Evolutionary conservation across 1,140 invertebrate species (phyloP).

Genomic region (Drosophila guanche): DNA sequence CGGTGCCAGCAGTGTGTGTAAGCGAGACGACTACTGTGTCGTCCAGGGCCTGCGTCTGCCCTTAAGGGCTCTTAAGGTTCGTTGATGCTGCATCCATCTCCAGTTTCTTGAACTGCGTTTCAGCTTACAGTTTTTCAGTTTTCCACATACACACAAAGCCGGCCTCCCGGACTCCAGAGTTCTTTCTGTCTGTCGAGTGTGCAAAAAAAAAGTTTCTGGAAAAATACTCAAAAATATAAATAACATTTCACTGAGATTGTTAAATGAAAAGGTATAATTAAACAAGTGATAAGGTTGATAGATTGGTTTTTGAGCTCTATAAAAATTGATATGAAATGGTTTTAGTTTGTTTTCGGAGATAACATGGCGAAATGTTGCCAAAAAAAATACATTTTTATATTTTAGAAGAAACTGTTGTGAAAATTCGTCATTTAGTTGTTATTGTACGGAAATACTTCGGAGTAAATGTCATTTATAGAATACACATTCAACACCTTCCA

Average conservation of each 20-base stretch:
- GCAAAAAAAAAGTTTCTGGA: slow-evolving; percentile 27
- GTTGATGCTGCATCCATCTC: slow-evolving; percentile 54
- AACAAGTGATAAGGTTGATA: slow-evolving; percentile 8
- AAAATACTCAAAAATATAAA: not conserved
- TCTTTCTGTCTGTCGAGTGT: not conserved
- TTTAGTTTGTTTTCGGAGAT: too few relatives aligned
- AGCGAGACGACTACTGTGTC: slow-evolving; percentile 43
- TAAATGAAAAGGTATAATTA: slow-evolving; percentile 20
- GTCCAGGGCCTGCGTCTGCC: slow-evolving; percentile 1
- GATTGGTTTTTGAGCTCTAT: slow-evolving; percentile 2
- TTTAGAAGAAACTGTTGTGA: too few relatives aligned
- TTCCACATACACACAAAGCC: slow-evolving; percentile 34
- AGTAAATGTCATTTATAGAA: too few relatives aligned
- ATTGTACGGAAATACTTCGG: too few relatives aligned
- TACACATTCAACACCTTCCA: too few relatives aligned
- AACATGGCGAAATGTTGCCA: too few relatives aligned
- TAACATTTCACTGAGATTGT: not conserved
- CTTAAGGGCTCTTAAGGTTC: slow-evolving; percentile 64
- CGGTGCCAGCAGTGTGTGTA: slow-evolving; percentile 11
- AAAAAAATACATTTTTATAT: too few relatives aligned
- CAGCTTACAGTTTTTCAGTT: slow-evolving; percentile 36
- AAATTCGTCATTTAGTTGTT: too few relatives aligned
- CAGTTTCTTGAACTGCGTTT: slow-evolving; percentile 72
- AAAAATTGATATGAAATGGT: not conserved
- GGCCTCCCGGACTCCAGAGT: too few relatives aligned